Evolutionary conservation across 2,797 vertebrate genomes (phyloP).

Genomic region (Chelonia mydas): DNA sequence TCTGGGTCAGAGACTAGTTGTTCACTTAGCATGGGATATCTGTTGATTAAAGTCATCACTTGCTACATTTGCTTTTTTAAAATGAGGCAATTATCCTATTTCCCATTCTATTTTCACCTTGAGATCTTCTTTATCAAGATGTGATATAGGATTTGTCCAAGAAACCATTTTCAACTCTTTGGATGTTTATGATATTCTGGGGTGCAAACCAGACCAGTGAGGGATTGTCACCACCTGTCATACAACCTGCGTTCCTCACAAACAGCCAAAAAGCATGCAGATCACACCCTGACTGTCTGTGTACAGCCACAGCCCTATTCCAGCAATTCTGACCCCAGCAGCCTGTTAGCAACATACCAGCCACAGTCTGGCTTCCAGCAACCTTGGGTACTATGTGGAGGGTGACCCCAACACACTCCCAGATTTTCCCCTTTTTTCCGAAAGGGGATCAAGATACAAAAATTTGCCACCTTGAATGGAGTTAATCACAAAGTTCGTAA

Average conservation of each 20-base stretch:
- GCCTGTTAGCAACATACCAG: not conserved
- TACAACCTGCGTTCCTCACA: not conserved
- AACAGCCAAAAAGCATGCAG: not conserved
- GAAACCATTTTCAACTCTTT: fast-evolving
- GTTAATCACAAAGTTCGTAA: no score
- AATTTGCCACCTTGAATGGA: not conserved
- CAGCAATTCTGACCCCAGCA: not conserved
- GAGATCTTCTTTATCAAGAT: not conserved
- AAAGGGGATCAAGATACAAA: not conserved
- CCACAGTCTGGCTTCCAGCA: not conserved
- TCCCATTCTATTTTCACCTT: not conserved
- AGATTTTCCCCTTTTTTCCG: not conserved
- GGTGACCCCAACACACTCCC: not conserved
- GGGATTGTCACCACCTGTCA: not conserved
- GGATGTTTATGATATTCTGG: not conserved
- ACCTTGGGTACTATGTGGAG: not conserved
- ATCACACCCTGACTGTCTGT: not conserved
- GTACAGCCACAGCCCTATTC: not conserved
- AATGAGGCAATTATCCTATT: not conserved
- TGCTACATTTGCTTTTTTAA: not conserved
- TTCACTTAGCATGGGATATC: not conserved
- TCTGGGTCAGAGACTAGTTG: not conserved
- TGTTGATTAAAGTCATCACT: not conserved
- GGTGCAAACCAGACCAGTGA: not conserved
- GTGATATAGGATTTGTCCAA: not conserved